These are phyloP conservation scores for Dipodomys spectabilis DNA, from an alignment of 2,113 vertebrate genomes.

Conservation along the genomic window DNA sequence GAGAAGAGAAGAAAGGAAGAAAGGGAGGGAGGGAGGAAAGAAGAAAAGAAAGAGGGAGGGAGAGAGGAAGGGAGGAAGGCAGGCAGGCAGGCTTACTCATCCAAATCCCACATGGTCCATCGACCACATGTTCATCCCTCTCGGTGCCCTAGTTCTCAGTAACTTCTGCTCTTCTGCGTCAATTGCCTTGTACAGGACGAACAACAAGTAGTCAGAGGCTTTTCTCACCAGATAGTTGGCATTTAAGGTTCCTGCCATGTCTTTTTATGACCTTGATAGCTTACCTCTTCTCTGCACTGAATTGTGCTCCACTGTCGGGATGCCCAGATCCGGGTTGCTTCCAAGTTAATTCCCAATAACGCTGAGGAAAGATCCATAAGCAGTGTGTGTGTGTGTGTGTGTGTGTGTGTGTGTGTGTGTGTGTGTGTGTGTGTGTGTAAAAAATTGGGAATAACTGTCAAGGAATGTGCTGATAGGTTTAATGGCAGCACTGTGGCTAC, in stretches of 20 bases:
- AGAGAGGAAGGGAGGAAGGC: too few relatives aligned
- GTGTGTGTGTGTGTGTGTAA: too few relatives aligned
- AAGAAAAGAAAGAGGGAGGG: background rate
- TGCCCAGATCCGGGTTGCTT: background rate
- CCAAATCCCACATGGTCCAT: background rate
- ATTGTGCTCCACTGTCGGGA: background rate
- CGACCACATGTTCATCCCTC: too few relatives aligned
- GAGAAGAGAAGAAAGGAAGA: too few relatives aligned
- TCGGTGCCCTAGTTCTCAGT: too few relatives aligned
- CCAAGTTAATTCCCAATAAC: background rate
- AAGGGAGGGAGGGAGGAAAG: background rate
- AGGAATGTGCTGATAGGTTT: background rate
- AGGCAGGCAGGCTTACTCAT: background rate
- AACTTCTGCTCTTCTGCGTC: background rate
- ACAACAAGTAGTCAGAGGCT: background rate
- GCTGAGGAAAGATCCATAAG: background rate
- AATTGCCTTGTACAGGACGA: background rate
- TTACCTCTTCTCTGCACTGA: background rate
- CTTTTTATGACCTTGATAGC: background rate
- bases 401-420: too few relatives aligned
- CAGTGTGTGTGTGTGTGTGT: background rate
- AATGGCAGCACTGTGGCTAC: background rate
- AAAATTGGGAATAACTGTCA: background rate
- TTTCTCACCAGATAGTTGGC: background rate
- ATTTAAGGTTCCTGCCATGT: background rate